These are phyloP conservation scores for Priocnemis perturbator DNA, from an alignment of 2,888 invertebrate species.

Conservation along the genomic window DNA sequence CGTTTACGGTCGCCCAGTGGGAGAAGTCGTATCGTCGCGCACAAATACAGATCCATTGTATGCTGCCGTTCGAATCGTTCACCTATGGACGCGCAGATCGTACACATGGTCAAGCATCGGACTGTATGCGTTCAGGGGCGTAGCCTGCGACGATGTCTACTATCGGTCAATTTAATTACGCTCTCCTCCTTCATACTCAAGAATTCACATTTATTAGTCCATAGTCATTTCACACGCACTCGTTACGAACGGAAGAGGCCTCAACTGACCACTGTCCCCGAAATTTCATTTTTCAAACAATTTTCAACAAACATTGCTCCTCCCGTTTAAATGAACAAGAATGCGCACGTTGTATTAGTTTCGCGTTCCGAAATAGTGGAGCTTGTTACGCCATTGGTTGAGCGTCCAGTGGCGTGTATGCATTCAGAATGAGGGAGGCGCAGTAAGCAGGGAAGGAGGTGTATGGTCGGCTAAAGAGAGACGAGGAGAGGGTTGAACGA, in stretches of 20 bases:
- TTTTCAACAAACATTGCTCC: no score
- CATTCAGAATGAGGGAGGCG: neutral
- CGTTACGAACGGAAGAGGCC: no score
- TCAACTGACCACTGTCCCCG: no score
- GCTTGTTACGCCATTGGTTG: slow-evolving; percentile 46
- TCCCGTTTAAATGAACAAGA: neutral
- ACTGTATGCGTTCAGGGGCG: no score
- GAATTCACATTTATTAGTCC: no score
- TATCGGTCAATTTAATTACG: no score
- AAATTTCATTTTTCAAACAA: no score
- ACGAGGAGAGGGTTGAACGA: slow-evolving; percentile 23
- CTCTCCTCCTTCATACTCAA: no score
- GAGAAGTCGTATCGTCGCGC: slow-evolving; percentile 30
- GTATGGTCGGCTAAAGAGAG: neutral
- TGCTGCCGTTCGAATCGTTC: slow-evolving; percentile 16
- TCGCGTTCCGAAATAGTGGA: slow-evolving; percentile 42
- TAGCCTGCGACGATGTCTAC: no score
- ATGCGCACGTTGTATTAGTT: neutral
- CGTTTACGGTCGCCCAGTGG: slow-evolving; percentile 34
- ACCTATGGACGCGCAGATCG: slow-evolving; percentile 18
- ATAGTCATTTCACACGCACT: no score
- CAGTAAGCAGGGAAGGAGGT: neutral
- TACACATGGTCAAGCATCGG: no score
- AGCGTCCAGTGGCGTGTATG: neutral
- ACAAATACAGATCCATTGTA: slow-evolving; percentile 11